phyloP scores from a whole-genome alignment of 1,140 invertebrate species.

The Parasteatoda tepidariorum region DNA sequence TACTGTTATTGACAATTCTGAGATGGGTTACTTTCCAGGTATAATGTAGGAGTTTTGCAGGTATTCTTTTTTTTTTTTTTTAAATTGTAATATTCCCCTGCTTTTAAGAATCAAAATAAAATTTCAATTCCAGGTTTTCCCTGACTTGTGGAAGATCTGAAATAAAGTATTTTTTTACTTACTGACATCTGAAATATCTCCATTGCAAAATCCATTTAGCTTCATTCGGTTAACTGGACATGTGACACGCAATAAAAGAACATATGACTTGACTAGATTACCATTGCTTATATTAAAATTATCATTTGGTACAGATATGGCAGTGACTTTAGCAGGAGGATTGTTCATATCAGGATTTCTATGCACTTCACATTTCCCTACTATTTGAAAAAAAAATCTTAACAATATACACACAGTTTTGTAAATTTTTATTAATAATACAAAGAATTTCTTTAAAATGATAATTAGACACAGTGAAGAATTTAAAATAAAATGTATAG shows the following conservation, averaged over 20 bases:
- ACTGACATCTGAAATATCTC: constrained; percentile 55
- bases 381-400: constrained; percentile 68
- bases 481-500: too few relatives aligned
- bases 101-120: too few relatives aligned
- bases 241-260: constrained; percentile 83
- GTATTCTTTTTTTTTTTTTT: too few relatives aligned
- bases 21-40: too few relatives aligned
- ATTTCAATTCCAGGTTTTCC: too few relatives aligned
- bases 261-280: constrained; percentile 87
- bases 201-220: constrained; percentile 62
- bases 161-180: constrained; percentile 13
- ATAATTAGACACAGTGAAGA: too few relatives aligned
- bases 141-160: too few relatives aligned
- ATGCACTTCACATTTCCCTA: constrained; percentile 81
- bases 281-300: constrained; percentile 84
- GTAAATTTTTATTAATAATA: neutral
- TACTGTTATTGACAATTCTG: too few relatives aligned
- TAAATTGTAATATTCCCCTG: too few relatives aligned
- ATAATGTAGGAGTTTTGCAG: too few relatives aligned
- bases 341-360: constrained; percentile 81
- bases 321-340: constrained; percentile 79
- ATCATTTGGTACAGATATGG: constrained; percentile 86
- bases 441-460: too few relatives aligned
- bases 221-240: constrained; percentile 55
- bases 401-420: neutral